Conservation (phyloP, 1,140 invertebrate species). For the Lysiphlebus fabarum region DNA sequence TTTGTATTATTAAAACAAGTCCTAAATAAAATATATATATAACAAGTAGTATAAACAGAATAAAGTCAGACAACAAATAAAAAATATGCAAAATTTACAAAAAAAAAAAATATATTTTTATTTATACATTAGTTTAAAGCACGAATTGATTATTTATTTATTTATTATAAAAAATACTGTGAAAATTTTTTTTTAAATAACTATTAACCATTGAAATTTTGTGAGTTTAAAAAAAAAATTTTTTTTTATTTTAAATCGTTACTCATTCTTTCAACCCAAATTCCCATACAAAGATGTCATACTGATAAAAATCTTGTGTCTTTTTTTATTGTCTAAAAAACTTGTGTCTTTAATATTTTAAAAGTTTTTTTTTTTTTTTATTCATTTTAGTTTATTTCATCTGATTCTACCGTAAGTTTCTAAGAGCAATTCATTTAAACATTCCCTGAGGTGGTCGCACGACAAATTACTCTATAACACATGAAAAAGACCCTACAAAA, state of each 20-base stretch:
- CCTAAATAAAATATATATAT: no score
- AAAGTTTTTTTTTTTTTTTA: constrained; percentile 23
- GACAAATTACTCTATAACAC: constrained; percentile 55
- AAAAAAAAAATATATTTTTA: no score
- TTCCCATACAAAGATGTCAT: constrained; percentile 56
- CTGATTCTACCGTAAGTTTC: constrained; percentile 28
- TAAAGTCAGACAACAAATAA: background rate
- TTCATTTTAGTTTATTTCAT: constrained; percentile 27
- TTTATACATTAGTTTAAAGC: constrained; percentile 47
- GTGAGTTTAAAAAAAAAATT: background rate
- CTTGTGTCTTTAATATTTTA: constrained; percentile 8
- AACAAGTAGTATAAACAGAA: no score
- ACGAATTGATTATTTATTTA: constrained; percentile 42
- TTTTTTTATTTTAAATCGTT: constrained; percentile 22
- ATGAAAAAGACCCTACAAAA: constrained; percentile 25
- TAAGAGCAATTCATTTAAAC: constrained; percentile 56
- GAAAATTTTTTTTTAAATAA: no score
- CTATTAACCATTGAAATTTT: no score
- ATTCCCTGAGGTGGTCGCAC: constrained; percentile 57
- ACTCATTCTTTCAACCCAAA: constrained; percentile 49
- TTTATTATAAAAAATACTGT: background rate
- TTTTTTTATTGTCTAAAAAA: constrained; percentile 6
- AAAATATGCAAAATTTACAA: no score
- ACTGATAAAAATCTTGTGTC: constrained; percentile 49
- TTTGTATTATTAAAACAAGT: no score